Base-by-base conservation (phyloP, 2,888 invertebrate genomes). In the Scelioninae gen. 1 region DNA sequence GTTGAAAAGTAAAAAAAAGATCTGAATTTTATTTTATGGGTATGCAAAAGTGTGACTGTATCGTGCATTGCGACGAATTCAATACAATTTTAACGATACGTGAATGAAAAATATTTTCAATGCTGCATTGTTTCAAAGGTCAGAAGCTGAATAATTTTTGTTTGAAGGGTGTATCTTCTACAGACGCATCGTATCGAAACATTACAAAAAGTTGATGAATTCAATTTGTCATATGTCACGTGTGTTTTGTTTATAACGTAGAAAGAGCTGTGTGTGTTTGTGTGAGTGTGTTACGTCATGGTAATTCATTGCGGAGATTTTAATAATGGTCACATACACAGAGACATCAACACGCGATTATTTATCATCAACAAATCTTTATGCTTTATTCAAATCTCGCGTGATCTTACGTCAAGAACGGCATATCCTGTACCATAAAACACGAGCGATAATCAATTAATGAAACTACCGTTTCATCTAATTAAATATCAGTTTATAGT, bases 181-280 rank as follows among this genome's bases (percentile, higher is more conserved):
- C 15, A 31, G 16, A 55, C 32, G 7, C 23, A 9, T 13, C 5
- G 6, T 31, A 16, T 9, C 9, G 51, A 49, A 51, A 34, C 31
- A 34, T 45, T 38, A 31, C 53, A 53, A 62, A 68, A 55, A 45
- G 4, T 7, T 29, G 38, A 65, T 47, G 47, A 74, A 58, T 79
- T 51, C 53, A 60, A 72, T 72, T 80, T 65, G 74, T 58, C 51
- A 55, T 45, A 49, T 47, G 74, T 80, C 80, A 80, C 72, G 74
- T 74, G 62, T 49, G 43, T 15, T 55, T 56, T 75, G 65, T 81
- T 68, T 75, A 75, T 68, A 47, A 62, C 68, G 63, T n/a, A 23
- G 32, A 32, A 56, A 45, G 8, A n/a, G n/a, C n/a, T n/a, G n/a
- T n/a, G n/a, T n/a, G n/a, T n/a, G n/a, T n/a, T n/a, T n/a, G n/a